phyloP scores from a whole-genome alignment of 2,113 vertebrate genomes.

The Xiphorhynchus elegans region DNA sequence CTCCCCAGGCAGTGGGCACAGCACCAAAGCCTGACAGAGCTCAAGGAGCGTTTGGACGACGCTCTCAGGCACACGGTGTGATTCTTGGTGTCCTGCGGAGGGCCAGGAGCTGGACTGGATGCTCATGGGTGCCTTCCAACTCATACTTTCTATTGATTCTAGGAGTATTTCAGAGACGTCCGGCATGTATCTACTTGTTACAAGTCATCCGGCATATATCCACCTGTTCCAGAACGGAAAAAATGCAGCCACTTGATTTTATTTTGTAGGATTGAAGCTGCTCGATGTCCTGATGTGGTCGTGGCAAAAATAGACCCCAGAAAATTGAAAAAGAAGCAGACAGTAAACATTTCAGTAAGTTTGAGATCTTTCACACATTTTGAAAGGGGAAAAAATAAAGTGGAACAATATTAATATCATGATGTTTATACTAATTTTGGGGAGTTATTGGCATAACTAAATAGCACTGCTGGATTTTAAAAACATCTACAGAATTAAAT shows the following conservation, averaged over 20 bases:
- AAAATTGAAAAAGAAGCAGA: slow-evolving; percentile 91
- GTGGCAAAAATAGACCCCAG: slow-evolving; percentile 96
- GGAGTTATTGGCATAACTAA: background rate
- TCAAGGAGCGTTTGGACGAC: background rate
- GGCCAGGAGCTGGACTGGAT: background rate
- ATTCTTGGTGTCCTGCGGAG: background rate
- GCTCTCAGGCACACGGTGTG: background rate
- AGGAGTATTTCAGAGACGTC: background rate
- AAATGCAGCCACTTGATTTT: background rate
- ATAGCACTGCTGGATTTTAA: background rate
- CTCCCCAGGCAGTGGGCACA: background rate
- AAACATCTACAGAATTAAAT: background rate
- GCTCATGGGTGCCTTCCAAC: background rate
- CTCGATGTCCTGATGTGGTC: slow-evolving; percentile 92
- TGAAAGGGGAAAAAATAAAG: accelerated
- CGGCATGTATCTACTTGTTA: accelerated
- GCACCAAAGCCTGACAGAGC: background rate
- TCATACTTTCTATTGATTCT: background rate
- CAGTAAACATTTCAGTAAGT: slow-evolving; percentile 90
- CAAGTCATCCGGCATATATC: accelerated
- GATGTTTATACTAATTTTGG: background rate
- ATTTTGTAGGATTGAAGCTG: slow-evolving; percentile 87
- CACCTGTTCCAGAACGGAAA: background rate
- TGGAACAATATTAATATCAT: background rate
- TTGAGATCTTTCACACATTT: background rate